Conservation (phyloP, 2,113 vertebrate species). For the Stigmatopora argus region DNA sequence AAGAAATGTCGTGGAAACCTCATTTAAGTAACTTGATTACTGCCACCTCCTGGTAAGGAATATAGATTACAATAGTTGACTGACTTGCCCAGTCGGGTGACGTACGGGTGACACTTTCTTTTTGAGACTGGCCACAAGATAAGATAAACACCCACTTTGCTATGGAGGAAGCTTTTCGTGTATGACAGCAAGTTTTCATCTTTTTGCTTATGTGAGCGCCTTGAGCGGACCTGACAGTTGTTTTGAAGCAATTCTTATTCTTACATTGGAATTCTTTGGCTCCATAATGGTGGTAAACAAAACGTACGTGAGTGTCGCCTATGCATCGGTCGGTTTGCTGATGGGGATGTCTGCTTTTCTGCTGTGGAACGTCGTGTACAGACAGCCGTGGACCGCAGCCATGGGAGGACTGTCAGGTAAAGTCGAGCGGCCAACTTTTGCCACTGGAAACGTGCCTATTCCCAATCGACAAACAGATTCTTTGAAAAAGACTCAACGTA, state of each 20-base stretch:
- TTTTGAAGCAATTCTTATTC: constrained; percentile 22
- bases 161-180: constrained; percentile 12
- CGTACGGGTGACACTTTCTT: not conserved
- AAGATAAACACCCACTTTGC: constrained; percentile 10
- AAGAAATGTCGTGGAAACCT: too few species aligned
- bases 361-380: constrained; percentile 78
- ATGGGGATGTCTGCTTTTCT: constrained; percentile 80
- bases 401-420: constrained; percentile 89
- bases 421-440: not conserved
- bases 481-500: not conserved
- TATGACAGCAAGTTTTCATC: not conserved
- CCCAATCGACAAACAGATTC: not conserved
- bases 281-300: constrained; percentile 61
- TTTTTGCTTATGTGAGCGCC: not conserved
- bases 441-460: not conserved
- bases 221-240: constrained; percentile 30
- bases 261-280: not conserved
- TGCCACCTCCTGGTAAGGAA: too few species aligned
- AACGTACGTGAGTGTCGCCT: constrained; percentile 71
- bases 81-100: constrained; percentile 8
- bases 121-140: not conserved
- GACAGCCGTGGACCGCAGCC: constrained; percentile 81
- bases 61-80: too few species aligned
- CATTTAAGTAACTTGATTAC: too few species aligned
- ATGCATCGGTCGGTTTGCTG: constrained; percentile 70